Base-by-base conservation (phyloP, 2,888 invertebrate species). In the Germaria angustata region DNA sequence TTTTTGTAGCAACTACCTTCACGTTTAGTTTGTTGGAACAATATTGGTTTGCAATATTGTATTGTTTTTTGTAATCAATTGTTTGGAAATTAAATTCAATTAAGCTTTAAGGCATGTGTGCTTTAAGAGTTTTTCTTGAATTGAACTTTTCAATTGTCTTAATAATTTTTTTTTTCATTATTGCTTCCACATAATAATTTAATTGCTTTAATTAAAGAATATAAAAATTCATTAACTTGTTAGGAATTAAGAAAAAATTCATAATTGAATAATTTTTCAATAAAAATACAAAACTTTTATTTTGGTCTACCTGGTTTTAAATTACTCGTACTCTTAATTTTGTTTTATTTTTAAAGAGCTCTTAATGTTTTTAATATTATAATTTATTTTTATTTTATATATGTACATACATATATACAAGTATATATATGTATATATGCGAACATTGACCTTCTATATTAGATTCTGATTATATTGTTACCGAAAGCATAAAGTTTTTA, bases 21-120 rank as follows among this genome's bases (percentile, higher is more conserved):
- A 77, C 59, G 61, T 69, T 53, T 51, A 34, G 6, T 32, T 61
- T 77, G 44, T 28, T 55, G 61, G n/a, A 49, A 49, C 32, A 66
- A 44, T 76, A 41, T 77, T 53, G 66, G 32, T 32, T 65, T 68
- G 46, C 59, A 71, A 53, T 59, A 76, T 57, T 51, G 24, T 41
- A 28, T 36, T 39, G 32, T 53, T 66, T 66, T 61, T 79, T 46
- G 65, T 79, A 82, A 82, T 71, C 83, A 81, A 83, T 84, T 80
- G 79, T 81, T 83, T 84, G 81, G 71, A 68, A 84, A 84, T 84
- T 83, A 84, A 84, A 84, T 81, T 84, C 80, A 84, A 84, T 84
- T 84, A 84, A 84, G 73, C 81, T 73, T 79, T 77, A 80, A 77
- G 65, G 36, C 75, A 69, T 61, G 13, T 61, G 65, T 36, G 63